Evolutionary conservation across 2,797 vertebrate species (phyloP).

Genomic region (Vultur gryphus): DNA sequence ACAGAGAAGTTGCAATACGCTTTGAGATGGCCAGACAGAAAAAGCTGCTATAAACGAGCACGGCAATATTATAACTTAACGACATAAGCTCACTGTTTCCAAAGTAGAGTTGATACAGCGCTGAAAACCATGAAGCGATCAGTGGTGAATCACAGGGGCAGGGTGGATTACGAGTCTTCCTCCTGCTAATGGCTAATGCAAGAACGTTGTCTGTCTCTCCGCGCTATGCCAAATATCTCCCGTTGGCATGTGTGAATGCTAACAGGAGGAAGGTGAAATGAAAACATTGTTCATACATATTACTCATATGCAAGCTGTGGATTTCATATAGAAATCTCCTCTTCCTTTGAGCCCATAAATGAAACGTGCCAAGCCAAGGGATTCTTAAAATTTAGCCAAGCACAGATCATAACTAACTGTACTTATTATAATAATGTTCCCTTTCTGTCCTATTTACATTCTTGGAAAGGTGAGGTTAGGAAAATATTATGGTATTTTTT

Average conservation of each 20-base stretch:
- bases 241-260: background rate
- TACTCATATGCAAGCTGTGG: background rate
- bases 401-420: background rate
- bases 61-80: background rate
- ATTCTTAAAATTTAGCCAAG: background rate
- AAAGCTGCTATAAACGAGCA: background rate
- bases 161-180: background rate
- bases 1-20: background rate
- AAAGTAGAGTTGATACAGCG: accelerated
- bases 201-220: background rate
- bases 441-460: background rate
- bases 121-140: background rate
- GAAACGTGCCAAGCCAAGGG: background rate
- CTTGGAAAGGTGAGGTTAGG: background rate
- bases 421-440: background rate
- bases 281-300: background rate
- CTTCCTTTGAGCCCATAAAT: background rate
- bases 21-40: background rate
- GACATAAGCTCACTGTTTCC: background rate
- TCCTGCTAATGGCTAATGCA: background rate
- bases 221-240: background rate
- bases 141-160: background rate
- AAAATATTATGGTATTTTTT: background rate
- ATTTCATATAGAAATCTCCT: background rate
- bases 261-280: background rate